Evolutionary conservation across 2,797 vertebrate species (phyloP).

Genomic region (Geotria australis): DNA sequence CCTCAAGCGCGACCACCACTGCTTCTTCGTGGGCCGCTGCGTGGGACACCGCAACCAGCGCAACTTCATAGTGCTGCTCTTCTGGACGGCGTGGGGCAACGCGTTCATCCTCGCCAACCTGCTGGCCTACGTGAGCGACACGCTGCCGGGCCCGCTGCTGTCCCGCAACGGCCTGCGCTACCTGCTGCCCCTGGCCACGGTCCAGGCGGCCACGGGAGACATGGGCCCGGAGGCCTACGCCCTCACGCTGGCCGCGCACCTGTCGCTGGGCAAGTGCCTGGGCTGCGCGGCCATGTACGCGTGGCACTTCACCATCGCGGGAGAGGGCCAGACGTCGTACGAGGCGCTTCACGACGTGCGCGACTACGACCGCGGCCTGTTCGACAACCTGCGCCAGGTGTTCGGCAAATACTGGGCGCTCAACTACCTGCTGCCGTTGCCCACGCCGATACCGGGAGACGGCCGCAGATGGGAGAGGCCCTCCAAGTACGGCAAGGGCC

Average conservation of each 20-base stretch:
- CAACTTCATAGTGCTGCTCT: constrained; percentile 90
- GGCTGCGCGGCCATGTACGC: constrained; percentile 82
- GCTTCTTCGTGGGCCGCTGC: constrained; percentile 96
- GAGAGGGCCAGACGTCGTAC: constrained; percentile 61
- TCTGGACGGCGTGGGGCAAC: constrained; percentile 71
- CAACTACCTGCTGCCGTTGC: constrained; percentile 51
- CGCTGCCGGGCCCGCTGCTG: constrained; percentile 58
- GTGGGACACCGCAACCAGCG: constrained; percentile 88
- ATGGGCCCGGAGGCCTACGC: not conserved
- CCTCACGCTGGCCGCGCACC: constrained; percentile 28
- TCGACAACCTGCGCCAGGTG: constrained; percentile 53
- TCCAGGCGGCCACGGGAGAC: not conserved
- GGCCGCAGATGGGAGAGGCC: too few species aligned
- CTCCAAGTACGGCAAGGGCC: too few species aligned
- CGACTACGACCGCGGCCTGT: constrained; percentile 25
- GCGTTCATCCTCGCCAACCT: constrained; percentile 62
- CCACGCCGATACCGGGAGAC: constrained; percentile 10
- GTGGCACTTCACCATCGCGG: constrained; percentile 73
- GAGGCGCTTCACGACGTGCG: constrained; percentile 44
- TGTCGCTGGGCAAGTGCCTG: constrained; percentile 83
- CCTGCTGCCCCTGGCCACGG: constrained; percentile 50
- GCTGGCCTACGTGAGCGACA: constrained; percentile 59
- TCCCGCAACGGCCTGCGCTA: constrained; percentile 72
- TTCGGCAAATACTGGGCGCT: constrained; percentile 73
- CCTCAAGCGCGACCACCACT: constrained; percentile 78